Base-by-base conservation (phyloP, 2,113 vertebrate genomes). In the Ochotona curzoniae region DNA sequence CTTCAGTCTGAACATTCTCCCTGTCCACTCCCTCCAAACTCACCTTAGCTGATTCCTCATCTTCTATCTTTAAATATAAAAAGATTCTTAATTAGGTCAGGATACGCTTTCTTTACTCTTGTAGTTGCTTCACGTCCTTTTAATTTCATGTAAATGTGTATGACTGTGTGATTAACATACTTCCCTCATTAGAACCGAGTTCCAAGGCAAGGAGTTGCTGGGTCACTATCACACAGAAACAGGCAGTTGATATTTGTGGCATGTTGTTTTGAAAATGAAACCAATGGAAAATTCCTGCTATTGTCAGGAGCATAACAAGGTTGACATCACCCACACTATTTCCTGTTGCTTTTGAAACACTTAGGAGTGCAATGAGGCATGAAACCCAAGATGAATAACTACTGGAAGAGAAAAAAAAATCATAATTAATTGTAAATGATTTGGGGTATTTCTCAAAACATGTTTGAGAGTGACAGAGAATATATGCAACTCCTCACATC, bases 361-460 rank as follows among this genome's bases (percentile, higher is more conserved):
- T 47, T 83, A 57, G 47, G 69, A 11, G 51, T 47, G 61, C 26
- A 81, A 14, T 89, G 67, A 81, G 51, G 78, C 10, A 64, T n/a
- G 28, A 83, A 78, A 87, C 38, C 38, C 76, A 44, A 44, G 80
- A 64, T 54, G 88, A 87, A 76, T 44, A 70, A 57, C 63, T 26
- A 87, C n/a, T 76, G 14, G 13, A 82, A 83, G 87, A 26, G 20
- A 23, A 69, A 82, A 64, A 57, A 76, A 87, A 90, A 87, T 61
- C 26, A 73, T 38, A 49, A 30, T 70, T 69, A 61, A 70, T 30
- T 57, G 7, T 5, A 35, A n/a, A 49, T 75, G 20, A 81, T 47
- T 35, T 83, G 63, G 47, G 64, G 30, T 90, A 78, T 38, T 82
- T 18, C 35, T 70, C 18, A 82, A 49, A 87, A 83, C 26, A 11